Base-by-base conservation (phyloP, 2,888 invertebrate species). In the Eulithis testata region DNA sequence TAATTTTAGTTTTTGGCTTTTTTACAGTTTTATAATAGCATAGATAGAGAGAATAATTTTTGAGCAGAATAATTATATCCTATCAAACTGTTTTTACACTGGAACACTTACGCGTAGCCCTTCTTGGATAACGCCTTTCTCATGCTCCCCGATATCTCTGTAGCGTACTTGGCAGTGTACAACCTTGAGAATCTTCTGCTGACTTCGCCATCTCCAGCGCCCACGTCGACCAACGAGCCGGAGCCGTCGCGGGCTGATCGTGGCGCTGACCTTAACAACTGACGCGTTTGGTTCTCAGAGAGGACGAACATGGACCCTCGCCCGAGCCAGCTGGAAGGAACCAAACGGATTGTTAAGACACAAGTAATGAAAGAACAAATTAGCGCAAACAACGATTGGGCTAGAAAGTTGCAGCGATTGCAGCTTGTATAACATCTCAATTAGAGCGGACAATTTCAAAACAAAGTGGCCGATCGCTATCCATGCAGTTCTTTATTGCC, bases 281-380 rank as follows among this genome's bases (percentile, higher is more conserved):
- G 87, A 66, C 94, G 93, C 75, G 98, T 96, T 82, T 99, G 99
- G 8, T 94, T 91, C 67, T 95, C 94, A 0, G 99, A 99, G 76
- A 98, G 94, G 56, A 99, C 98, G 90, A 98, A 99, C 99, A 99
- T 99, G 1, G 98, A 98, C 8, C 99, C 99, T 58, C 99, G 95
- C 12, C 96, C 96, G 11, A 99, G 91, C 90, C 96, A 95, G 59
- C 97, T 97, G 94, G 49, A 75, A 63, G 5, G 9, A 43, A 59
- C 8, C 6, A 27, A 58, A 60, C 11, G 27, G 37, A 27, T 21
- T 37, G 37, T 6, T 62, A 43, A 27, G 37, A 50, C 40, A 37
- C 31, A 50, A 62, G 43, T 14, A 50, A 51, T 44, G 31, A 56
- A 9, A 12, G 6, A 45, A 51, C 56, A 57, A 54, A 59, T 54